Base-by-base conservation (phyloP, 2,888 invertebrate genomes). In the Agriotes lineatus region DNA sequence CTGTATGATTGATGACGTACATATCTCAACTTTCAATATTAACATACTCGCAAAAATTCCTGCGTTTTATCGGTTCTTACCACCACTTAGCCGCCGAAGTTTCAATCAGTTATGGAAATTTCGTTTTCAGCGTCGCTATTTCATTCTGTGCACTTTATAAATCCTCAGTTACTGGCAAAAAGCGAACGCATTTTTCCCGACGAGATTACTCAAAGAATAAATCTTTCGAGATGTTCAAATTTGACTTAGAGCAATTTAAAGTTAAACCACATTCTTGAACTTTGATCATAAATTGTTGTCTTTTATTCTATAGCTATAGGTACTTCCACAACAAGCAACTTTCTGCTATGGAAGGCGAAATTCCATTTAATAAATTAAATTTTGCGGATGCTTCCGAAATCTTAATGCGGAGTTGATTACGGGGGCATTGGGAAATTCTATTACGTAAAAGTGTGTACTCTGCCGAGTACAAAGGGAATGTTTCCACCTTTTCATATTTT, bases 1-100 rank as follows among this genome's bases (percentile, higher is more conserved):
- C 60, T 42, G 45, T 59, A 62, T 67, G 67, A 67, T 67, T 67
- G 67, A 67, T 67, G 67, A 35, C 35, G 19, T 18, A 25, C 25
- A 57, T 56, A 57, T 52, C 33, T 57, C 42, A 67, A 67, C 30
- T 67, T 62, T 57, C 33, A 60, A 56, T 59, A 62, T 67, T 67
- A 45, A 57, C 56, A 45, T 64, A 48, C 42, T 9, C 18, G 45
- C 22, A 64, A 61, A 50, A 61, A 39, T 22, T 39, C 10, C 25
- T 10, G 33, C 35, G 18, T 39, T 50, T 42, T 64, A 45, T 57
- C 48, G 57, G 35, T 33, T 4, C 12, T 39, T 33, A 30, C 33
- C 52, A 14, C 33, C 52, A 33, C 9, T 52, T 52, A n/a, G 5
- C 18, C 19, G 10, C 12, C 14, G 19, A 19, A 44, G 44, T 25